These are phyloP conservation scores for Trididemnum miniatum DNA, from an alignment of 23 tunicate species.

Conservation along the genomic window DNA sequence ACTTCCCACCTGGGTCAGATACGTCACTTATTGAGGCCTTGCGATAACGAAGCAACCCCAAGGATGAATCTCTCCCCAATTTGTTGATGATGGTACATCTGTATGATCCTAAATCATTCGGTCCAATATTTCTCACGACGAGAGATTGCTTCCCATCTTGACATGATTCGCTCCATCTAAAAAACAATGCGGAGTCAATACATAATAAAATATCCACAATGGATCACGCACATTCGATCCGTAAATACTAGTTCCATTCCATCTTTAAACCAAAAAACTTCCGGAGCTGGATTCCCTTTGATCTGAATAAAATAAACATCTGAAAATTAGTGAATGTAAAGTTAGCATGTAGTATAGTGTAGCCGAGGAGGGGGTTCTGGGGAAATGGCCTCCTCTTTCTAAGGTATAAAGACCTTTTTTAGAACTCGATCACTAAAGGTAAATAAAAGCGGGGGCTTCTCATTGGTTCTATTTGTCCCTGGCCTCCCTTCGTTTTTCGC, in stretches of 20 bases:
- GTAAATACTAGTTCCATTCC: constrained; percentile 15
- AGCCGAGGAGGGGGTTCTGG: too few species aligned
- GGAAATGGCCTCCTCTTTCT: too few species aligned
- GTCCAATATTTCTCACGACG: background rate
- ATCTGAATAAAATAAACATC: constrained; percentile 19
- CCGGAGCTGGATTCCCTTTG: constrained; percentile 42
- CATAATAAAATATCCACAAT: background rate
- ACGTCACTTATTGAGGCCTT: background rate
- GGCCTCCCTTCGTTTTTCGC: too few species aligned
- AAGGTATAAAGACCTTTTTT: too few species aligned
- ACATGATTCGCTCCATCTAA: constrained; percentile 43
- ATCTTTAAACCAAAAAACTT: constrained; percentile 29
- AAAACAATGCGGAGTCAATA: too few species aligned
- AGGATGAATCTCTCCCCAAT: constrained; percentile 36
- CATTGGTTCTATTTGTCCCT: too few species aligned
- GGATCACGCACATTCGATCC: constrained; percentile 20
- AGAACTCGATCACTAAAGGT: too few species aligned
- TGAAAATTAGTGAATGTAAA: background rate
- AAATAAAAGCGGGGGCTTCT: too few species aligned
- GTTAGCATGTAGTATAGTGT: too few species aligned
- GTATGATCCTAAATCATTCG: constrained; percentile 30
- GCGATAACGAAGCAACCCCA: constrained; percentile 10
- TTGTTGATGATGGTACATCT: constrained; percentile 35
- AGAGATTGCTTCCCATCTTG: constrained; percentile 23
- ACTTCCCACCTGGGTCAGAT: background rate